Base-by-base conservation (phyloP, 2,888 invertebrate species). In the Agonopterix arenella region DNA sequence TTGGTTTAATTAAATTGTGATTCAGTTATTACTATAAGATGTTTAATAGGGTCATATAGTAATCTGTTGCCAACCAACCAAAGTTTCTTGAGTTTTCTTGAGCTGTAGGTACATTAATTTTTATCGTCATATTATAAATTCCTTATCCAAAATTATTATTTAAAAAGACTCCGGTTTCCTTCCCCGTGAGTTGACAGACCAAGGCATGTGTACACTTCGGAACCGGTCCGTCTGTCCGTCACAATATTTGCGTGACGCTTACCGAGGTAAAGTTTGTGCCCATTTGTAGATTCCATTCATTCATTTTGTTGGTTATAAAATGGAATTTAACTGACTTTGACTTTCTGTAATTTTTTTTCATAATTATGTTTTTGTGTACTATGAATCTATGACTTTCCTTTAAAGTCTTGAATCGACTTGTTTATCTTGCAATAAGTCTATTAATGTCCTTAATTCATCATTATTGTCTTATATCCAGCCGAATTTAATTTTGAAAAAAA, bases 231-330 rank as follows among this genome's bases (percentile, higher is more conserved):
- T 68, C 57, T 58, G 70, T 70, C 73, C 67, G 63, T 76, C 73
- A 74, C 70, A 76, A 75, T 80, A 76, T 83, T 83, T 80, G 80
- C 81, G 68, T 75, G 71, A 73, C 67, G 70, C 62, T 70, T 69
- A 63, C 66, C 64, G 55, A 65, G 62, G 55, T 58, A 58, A 65
- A 62, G 60, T 64, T 64, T 62, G 65, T 66, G 64, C 68, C 64
- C 65, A 69, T 64, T 63, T 57, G 58, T 62, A 60, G 54, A 63
- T 60, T 70, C 70, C 76, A 79, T 82, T 81, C 75, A 81, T 75
- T 59, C 60, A 55, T 59, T 57, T 61, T 51, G 40, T 58, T 56
- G 47, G 50, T 54, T 52, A 42, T 47, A 51, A 52, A 57, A 49
- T 47, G 38, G 38, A 57, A 64, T 68, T 68, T 70, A 64, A 60